Evolutionary conservation across 2,888 invertebrate species (phyloP).

Genomic region (Trichopoda pennipes): DNA sequence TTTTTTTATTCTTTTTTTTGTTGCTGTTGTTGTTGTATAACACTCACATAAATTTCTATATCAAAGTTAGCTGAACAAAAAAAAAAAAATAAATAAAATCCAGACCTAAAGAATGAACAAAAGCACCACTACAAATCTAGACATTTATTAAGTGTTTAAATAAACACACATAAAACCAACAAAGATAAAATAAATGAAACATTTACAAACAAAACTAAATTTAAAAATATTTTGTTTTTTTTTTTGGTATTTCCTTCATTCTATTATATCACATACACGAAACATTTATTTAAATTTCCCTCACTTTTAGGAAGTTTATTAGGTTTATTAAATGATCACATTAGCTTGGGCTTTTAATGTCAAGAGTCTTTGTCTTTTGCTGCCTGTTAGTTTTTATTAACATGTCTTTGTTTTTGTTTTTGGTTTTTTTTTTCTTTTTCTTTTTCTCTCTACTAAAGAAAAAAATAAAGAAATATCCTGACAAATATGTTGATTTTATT

Average conservation of each 20-base stretch:
- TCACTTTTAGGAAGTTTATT: slow-evolving; percentile 2
- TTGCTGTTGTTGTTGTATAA: background rate
- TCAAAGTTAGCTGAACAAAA: background rate
- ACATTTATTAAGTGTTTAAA: slow-evolving; percentile 48
- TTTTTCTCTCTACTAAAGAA: slow-evolving; percentile 3
- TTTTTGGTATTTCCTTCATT: no score
- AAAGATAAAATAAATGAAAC: slow-evolving; percentile 37
- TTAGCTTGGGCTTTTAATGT: slow-evolving; percentile 14
- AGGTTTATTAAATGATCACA: background rate
- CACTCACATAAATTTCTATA: slow-evolving; percentile 33
- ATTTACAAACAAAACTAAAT: slow-evolving; percentile 4
- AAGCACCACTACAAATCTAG: background rate
- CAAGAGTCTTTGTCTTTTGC: slow-evolving; percentile 30
- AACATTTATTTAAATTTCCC: no score
- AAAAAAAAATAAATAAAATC: background rate
- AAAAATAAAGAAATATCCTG: background rate
- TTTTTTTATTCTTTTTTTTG: background rate
- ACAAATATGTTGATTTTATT: slow-evolving; percentile 1
- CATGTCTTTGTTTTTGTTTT: slow-evolving; percentile 50
- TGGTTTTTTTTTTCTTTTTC: background rate
- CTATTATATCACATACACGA: no score
- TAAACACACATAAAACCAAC: slow-evolving; percentile 9
- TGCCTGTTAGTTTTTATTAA: slow-evolving; percentile 51
- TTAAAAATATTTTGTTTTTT: no score
- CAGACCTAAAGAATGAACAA: background rate